Percentiles rank a stretch among this genome's conserved stretches.
Evolutionary conservation across 2,113 vertebrate species (phyloP).

Genomic region (Callospermophilus lateralis): DNA sequence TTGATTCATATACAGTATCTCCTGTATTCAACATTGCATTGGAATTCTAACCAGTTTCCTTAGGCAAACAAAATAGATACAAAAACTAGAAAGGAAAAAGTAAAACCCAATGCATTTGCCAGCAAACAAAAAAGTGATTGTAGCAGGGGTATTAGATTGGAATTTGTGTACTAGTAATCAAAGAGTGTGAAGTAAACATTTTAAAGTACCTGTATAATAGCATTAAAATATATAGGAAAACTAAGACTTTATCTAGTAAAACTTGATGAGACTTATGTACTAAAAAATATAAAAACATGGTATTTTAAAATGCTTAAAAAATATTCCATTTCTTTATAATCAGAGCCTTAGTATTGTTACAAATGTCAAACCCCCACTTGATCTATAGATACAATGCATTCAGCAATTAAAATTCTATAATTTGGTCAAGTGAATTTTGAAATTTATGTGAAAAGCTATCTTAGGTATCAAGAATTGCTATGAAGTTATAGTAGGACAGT

Average conservation of each 20-base stretch:
- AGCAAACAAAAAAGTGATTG: background rate
- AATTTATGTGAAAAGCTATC: slow-evolving; percentile 28
- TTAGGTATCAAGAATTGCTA: background rate
- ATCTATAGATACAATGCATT: background rate
- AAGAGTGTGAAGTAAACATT: background rate
- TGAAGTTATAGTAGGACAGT: background rate
- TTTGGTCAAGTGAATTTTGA: background rate
- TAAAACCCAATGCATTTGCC: background rate
- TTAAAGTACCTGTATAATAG: background rate
- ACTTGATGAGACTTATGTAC: background rate
- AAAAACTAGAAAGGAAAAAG: background rate
- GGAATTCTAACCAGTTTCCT: background rate
- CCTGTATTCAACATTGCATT: background rate
- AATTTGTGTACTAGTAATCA: background rate
- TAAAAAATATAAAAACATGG: background rate
- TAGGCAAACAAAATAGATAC: background rate
- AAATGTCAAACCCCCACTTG: background rate
- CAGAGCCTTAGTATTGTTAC: slow-evolving; percentile 4
- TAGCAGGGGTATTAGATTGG: background rate
- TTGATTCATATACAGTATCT: background rate
- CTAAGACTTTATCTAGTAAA: background rate
- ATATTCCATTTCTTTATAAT: background rate
- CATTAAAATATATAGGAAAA: background rate
- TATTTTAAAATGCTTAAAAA: background rate
- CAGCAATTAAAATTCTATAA: background rate